Evolutionary conservation across 2,113 vertebrate genomes (phyloP), one percentile per base, ranked within the genome.

Genomic region (Megaptera novaeangliae): DNA sequence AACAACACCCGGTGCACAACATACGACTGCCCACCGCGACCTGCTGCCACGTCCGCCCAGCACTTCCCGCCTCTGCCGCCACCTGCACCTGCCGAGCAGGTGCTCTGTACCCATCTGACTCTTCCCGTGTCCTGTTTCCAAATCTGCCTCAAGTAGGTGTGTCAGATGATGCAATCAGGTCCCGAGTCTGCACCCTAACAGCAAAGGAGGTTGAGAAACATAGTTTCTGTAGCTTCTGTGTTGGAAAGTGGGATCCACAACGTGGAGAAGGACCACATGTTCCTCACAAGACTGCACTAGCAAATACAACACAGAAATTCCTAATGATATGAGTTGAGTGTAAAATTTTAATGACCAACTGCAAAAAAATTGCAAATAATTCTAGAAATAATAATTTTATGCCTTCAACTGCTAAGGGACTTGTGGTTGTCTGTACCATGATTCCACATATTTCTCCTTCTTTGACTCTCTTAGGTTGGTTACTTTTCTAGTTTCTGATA

Each of bases 1-100:
- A 75, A 4, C 5, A 5, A 1, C 13, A 3, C 0, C 23, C 72
- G 36, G 34, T 39, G 61, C 41, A 39, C n/a, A 36, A 17, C 39
- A 29, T 21, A 49, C 11, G 23, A 0, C 74, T n/a, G 77, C 64
- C 36, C 0, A 0, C 6, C 49, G 14, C 6, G n/a, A 20, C 13
- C n/a, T 14, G 36, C 68, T 20, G 15, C 61, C 41, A n/a, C 52
- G 0, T 77, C 59, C 75, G 11, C 34, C 59, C 11, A 2, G 68
- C 55, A 6, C 49, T 13, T 1, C 75, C 75, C 31, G 0, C 75
- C 85, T 31, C 36, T 55, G 34, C 17, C 3, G 1, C 61, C 59
- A 6, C 61, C 52, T 82, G 36, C 21, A 7, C 93, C 41, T 31
- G 41, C 49, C 14, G 27, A 9, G 5, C 49, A 31, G 57, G 27